Evolutionary conservation across 1,140 invertebrate genomes (phyloP), one percentile per base, ranked within the genome.

Genomic region (Heliconius hewitsoni): DNA sequence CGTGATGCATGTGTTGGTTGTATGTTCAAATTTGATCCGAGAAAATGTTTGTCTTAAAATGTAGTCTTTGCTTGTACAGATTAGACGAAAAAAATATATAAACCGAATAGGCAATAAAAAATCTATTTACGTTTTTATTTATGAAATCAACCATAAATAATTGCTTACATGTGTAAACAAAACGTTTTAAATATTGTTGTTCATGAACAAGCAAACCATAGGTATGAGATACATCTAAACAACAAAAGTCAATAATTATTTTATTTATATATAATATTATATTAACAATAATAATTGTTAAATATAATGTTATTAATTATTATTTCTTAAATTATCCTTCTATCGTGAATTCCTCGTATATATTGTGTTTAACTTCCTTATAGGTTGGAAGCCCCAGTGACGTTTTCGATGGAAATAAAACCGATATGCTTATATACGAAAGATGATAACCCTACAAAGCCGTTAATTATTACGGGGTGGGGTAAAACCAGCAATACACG

Each of bases 341-440:
- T 23, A 23, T 57, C 19, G n/a, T 3, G 55, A 57, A 57, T 57
- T 57, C 55, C 9, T 19, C 8, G n/a, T 57, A 57, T 57, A 30
- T 27, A 66, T 66, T 46, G 3, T 23, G 57, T 74, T 50, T 34
- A 37, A 71, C 30, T 30, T 66, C 42, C 8, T 88, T 87, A 60
- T 34, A 94, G 94, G 66, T 87, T 94, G 42, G 81, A 88, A 9
- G 86, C 71, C 42, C 76, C 87, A 18, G 85, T 89, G 3, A 55
- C 73, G 3, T 83, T 89, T 19, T 84, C 87, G 2, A 80, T 72
- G n/a, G 81, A 79, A 23, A 23, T 91, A n/a, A 87, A 85, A 42
- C 88, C 93, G 0, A 86, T 89, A 1, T 95, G 93, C 52, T 78
- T 94, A 37, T 90, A 93, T 77, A 90, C 91, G 1, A 83, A 73